A percentile compares a stretch with the other conserved stretches of the same genome.
phyloP scores from a whole-genome alignment of 2,113 vertebrate genomes.

The Oplegnathus fasciatus region DNA sequence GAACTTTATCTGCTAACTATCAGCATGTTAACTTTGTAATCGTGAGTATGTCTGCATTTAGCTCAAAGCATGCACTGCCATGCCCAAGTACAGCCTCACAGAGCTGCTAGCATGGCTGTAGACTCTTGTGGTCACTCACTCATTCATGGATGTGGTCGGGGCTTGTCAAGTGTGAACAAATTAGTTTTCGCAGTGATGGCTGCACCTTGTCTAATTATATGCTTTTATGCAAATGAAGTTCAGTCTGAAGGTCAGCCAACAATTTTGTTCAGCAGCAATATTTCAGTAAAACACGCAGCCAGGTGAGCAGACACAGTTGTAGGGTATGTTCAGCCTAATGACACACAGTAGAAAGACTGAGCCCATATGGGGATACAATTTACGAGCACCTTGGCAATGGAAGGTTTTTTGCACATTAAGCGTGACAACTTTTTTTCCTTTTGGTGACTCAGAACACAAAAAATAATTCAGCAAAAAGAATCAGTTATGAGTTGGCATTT shows the following conservation, averaged over 20 bases:
- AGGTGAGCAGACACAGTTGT: slow-evolving; percentile 40
- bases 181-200: slow-evolving; percentile 47
- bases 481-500: slow-evolving; percentile 23
- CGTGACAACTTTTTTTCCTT: neutral
- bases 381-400: neutral
- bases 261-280: slow-evolving; percentile 47
- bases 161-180: slow-evolving; percentile 45
- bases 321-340: slow-evolving; percentile 26
- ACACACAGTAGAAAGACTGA: slow-evolving; percentile 19
- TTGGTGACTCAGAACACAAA: neutral
- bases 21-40: neutral
- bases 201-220: slow-evolving; percentile 58
- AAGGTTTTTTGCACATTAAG: slow-evolving; percentile 18
- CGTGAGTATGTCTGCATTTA: neutral
- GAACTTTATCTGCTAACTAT: slow-evolving; percentile 11
- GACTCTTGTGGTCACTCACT: slow-evolving; percentile 27
- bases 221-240: slow-evolving; percentile 68
- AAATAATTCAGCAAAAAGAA: slow-evolving; percentile 19
- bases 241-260: slow-evolving; percentile 55
- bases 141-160: slow-evolving; percentile 39
- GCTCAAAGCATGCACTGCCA: neutral
- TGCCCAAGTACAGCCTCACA: neutral
- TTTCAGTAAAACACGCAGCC: slow-evolving; percentile 33
- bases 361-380: slow-evolving; percentile 20
- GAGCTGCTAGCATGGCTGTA: neutral